Evolutionary conservation across 2,797 vertebrate genomes (phyloP).

Genomic region (Taenioides sp.): DNA sequence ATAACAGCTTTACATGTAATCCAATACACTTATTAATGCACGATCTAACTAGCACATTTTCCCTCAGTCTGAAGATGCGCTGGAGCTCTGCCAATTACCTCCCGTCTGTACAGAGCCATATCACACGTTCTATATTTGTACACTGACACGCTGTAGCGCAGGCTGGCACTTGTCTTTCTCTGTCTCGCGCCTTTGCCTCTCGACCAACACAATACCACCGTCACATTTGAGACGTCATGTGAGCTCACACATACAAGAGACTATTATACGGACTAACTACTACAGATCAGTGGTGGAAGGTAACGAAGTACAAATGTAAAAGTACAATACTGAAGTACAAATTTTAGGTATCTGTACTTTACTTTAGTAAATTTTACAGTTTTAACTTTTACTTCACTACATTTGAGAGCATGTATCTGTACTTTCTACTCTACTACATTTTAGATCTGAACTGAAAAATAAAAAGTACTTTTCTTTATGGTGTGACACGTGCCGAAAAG

Average conservation of each 20-base stretch:
- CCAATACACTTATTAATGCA: background rate
- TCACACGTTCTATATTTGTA: constrained; percentile 35
- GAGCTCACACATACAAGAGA: constrained; percentile 45
- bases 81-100: background rate
- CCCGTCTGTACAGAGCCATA: constrained; percentile 4
- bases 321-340: too few relatives aligned
- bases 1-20: background rate
- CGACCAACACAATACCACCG: constrained; percentile 60
- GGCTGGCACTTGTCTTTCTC: constrained; percentile 58
- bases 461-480: too few relatives aligned
- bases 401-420: too few relatives aligned
- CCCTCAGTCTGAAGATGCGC: background rate
- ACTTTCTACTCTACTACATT: too few relatives aligned
- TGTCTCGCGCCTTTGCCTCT: constrained; percentile 59
- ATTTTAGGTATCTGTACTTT: too few relatives aligned
- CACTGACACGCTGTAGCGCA: constrained; percentile 51
- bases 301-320: too few relatives aligned
- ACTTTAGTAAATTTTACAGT: too few relatives aligned
- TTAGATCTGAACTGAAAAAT: too few relatives aligned
- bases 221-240: constrained; percentile 61
- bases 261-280: constrained; percentile 64
- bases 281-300: background rate
- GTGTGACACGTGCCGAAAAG: too few relatives aligned
- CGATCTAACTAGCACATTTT: background rate
- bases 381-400: too few relatives aligned